These are phyloP conservation scores for Gallinago jamesoni DNA, from an alignment of 2,113 vertebrate genomes.

Conservation along the genomic window DNA sequence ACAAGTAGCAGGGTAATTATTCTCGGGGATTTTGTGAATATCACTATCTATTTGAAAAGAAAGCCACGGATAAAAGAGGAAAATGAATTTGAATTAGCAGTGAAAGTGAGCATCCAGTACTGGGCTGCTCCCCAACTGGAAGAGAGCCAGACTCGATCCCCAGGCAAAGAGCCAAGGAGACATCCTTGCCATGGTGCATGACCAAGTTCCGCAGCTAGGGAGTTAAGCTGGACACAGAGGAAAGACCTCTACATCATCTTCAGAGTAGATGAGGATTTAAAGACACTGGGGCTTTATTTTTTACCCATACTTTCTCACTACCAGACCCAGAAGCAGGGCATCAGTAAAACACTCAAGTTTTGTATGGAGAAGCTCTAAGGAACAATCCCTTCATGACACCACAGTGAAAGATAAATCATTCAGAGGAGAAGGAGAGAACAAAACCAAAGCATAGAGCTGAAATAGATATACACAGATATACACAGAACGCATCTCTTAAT, in stretches of 20 bases:
- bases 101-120: conserved; percentile 3
- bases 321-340: background rate
- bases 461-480: too few species aligned
- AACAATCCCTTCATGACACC: background rate
- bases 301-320: background rate
- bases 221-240: background rate
- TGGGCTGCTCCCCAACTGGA: conserved; percentile 39
- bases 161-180: background rate
- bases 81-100: conserved; percentile 23
- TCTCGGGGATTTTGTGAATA: conserved; percentile 23
- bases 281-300: background rate
- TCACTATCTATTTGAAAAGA: conserved; percentile 18
- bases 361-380: background rate
- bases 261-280: background rate
- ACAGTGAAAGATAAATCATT: background rate
- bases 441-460: background rate
- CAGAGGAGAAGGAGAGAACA: background rate
- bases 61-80: background rate
- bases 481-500: background rate
- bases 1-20: conserved; percentile 35
- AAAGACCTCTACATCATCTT: background rate
- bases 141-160: background rate
- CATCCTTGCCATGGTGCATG: background rate
- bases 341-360: background rate
- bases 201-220: conserved; percentile 1